A percentile compares a stretch with the other conserved stretches of the same genome.
Conservation (phyloP, 2,113 vertebrate species). For the Corynorhinus townsendii region DNA sequence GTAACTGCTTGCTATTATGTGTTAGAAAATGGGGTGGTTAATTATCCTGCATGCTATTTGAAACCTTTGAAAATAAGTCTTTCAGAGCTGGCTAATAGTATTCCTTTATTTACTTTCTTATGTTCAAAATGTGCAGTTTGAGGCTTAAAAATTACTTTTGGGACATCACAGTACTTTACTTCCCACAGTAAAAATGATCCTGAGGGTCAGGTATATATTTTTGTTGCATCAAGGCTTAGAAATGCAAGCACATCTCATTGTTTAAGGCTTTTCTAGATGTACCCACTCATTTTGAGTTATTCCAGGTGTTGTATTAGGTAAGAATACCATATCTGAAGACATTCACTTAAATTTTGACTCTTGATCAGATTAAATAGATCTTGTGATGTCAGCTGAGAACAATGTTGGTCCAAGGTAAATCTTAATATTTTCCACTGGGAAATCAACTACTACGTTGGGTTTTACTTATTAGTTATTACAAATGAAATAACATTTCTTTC, state of each 20-base stretch:
- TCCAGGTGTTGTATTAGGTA: neutral
- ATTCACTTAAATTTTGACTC: neutral
- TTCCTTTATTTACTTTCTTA: constrained; percentile 23
- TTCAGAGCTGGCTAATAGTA: neutral
- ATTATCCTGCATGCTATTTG: constrained; percentile 25
- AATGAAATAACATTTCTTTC: constrained; percentile 27
- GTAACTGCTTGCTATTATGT: constrained; percentile 12
- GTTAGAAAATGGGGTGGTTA: neutral
- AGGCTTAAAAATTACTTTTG: neutral
- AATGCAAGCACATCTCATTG: neutral
- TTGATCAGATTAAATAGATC: neutral
- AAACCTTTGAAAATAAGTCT: constrained; percentile 35
- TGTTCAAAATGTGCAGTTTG: constrained; percentile 20
- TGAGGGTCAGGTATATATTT: neutral
- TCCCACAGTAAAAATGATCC: neutral
- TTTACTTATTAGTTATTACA: neutral
- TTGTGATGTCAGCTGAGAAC: neutral
- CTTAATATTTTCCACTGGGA: constrained; percentile 2
- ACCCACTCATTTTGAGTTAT: neutral
- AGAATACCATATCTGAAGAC: constrained; percentile 19
- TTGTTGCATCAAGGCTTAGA: neutral
- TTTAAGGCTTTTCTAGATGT: neutral
- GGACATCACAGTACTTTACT: neutral
- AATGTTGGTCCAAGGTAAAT: neutral
- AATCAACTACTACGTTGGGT: neutral